Base-by-base conservation (phyloP, 2,113 vertebrate species). In the Phylloscopus trochiloides region DNA sequence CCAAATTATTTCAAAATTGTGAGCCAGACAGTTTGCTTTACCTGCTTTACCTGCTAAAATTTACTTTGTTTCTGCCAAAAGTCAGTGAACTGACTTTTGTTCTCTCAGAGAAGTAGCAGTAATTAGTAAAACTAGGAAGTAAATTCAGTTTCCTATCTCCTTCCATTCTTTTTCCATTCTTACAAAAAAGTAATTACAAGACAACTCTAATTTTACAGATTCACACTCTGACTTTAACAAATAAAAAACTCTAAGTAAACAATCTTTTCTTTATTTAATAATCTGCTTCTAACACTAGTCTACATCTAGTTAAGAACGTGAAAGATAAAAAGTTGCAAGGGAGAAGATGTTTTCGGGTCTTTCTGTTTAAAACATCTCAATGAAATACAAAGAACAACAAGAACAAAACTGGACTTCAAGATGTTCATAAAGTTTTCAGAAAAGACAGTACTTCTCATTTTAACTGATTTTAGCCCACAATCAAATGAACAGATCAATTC, bases 321-420 rank as follows among this genome's bases (percentile, higher is more conserved):
- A 57, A 61, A 51, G 13, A 59, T 6, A 26, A 43, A 31, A 75
- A 42, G 21, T 10, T 26, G 34, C 6, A 21, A 3, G 3, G 5
- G 0, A 21, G 6, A 6, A 8, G 12, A 18, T 24, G 3, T 5
- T 50, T 18, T 17, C 16, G 14, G 1, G 2, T 45, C 65, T 42
- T 51, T 47, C 40, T 18, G 3, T 13, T 76, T 62, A 61, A 66
- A 87, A 38, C 10, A 57, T 10, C 14, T 12, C 32, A 25, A 10
- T 9, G 7, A 58, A 84, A 59, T 42, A 87, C 7, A 25, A 67
- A 50, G 28, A 83, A 63, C 13, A 62, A 78, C 7, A 59, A 32
- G 17, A 82, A 72, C 10, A 50, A 81, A 70, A 65, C 1, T 40
- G 14, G 18, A 66, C 38, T 74, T 51, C 7, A 50, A 55, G 13